These are phyloP conservation scores for Plecotus auritus DNA, from an alignment of 2,113 vertebrate genomes.

Conservation along the genomic window DNA sequence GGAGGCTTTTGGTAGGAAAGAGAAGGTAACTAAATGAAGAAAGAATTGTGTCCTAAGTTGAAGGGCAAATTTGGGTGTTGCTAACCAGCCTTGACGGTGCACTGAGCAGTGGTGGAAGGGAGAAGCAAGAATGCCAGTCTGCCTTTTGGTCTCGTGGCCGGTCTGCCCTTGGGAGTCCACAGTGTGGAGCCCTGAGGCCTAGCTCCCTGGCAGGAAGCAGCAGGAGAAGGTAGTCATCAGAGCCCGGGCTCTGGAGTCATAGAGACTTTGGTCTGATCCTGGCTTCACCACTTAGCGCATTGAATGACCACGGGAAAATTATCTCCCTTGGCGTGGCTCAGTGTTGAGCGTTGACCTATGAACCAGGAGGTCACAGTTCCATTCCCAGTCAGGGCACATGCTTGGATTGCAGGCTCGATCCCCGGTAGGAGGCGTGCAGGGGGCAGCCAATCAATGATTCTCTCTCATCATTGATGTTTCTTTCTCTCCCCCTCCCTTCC, in stretches of 20 bases:
- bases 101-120: fast-evolving
- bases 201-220: neutral
- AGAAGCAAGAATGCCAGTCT: neutral
- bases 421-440: too few relatives aligned
- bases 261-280: neutral
- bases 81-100: fast-evolving
- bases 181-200: neutral
- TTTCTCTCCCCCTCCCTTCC: too few relatives aligned
- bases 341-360: too few relatives aligned
- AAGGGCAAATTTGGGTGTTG: neutral
- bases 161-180: neutral
- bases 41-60: neutral
- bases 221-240: neutral
- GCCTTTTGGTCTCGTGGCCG: neutral
- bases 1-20: neutral
- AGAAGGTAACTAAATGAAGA: neutral
- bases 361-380: too few relatives aligned
- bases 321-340: neutral
- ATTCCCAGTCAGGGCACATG: too few relatives aligned
- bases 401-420: too few relatives aligned
- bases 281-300: neutral
- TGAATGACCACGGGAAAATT: fast-evolving
- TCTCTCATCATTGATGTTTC: too few relatives aligned
- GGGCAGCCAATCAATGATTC: too few relatives aligned
- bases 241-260: neutral